A percentile compares a stretch with the other conserved stretches of the same genome.
phyloP scores from a whole-genome alignment of 2,888 invertebrate genomes.

The Drosophila pseudotalamancana region DNA sequence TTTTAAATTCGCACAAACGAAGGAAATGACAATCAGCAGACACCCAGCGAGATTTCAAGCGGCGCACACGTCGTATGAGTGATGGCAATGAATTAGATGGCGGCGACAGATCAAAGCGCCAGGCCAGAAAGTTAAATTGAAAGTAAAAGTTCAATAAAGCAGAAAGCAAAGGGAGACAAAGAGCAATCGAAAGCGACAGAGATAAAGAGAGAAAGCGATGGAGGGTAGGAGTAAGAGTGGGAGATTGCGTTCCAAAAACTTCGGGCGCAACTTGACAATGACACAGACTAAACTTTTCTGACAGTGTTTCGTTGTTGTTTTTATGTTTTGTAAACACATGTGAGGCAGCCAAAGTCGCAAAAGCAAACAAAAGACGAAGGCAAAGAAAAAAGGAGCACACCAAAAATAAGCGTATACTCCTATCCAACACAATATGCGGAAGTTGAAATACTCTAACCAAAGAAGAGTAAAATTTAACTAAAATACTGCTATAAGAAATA shows the following conservation, averaged over 20 bases:
- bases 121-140: slow-evolving; percentile 75
- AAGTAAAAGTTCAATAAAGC: slow-evolving; percentile 79
- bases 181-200: neutral
- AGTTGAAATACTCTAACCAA: slow-evolving; percentile 22
- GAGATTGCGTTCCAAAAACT: slow-evolving; percentile 46
- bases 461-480: neutral
- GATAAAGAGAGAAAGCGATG: neutral
- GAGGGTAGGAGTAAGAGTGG: neutral
- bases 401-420: slow-evolving; percentile 16
- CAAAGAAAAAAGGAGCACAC: slow-evolving; percentile 1
- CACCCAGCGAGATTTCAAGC: slow-evolving; percentile 1
- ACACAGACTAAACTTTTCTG: slow-evolving; percentile 70
- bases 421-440: slow-evolving; percentile 4
- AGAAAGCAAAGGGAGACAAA: slow-evolving; percentile 38
- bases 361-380: slow-evolving; percentile 18
- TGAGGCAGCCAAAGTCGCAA: slow-evolving; percentile 53
- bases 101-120: slow-evolving; percentile 50
- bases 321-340: slow-evolving; percentile 73
- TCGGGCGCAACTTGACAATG: slow-evolving; percentile 73
- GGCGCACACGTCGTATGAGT: slow-evolving; percentile 65
- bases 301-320: slow-evolving; percentile 57
- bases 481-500: neutral
- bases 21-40: slow-evolving; percentile 26
- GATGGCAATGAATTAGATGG: slow-evolving; percentile 61
- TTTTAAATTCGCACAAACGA: slow-evolving; percentile 59